Base-by-base conservation (phyloP, 2,113 vertebrate species). In the Urocynchramus pylzowi region DNA sequence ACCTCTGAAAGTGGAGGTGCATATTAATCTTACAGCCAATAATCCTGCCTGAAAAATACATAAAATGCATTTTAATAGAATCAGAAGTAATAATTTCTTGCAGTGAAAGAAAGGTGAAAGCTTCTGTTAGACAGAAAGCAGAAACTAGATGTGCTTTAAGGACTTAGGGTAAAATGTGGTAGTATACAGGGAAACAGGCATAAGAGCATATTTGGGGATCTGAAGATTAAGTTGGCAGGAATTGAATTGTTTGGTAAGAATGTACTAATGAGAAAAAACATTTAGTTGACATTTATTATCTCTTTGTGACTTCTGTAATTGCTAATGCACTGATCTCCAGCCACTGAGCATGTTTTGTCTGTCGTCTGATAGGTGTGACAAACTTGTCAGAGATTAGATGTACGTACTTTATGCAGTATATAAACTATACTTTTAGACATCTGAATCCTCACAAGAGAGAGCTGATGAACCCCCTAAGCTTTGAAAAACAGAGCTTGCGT, bases 11-110 rank as follows among this genome's bases (percentile, higher is more conserved):
- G 53, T 75, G 42, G 30, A 67, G 63, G 74, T 78, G 37, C 24
- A 37, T 96, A 92, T 95, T 97, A 96, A 94, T 90, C 85, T 94
- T 89, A 45, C 24, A 93, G 52, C 23, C 31, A 95, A 90, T 88
- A 88, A 89, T 86, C 75, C 71, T 95, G 41, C 24, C 80, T 87
- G 53, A 90, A 85, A 96, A 92, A 76, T 57, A 67, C 16, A 91
- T 85, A 68, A 95, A 97, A 95, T 73, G 9, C 59, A 54, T 87
- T 94, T 88, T 94, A 90, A 88, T 79, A 61, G 79, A 69, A 57
- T 84, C 56, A 76, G 22, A 75, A 77, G 67, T 92, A 82, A 50
- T 92, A 8, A 10, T 91, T 93, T 91, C 42, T 95, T 70, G 18
- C 91, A 84, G 42, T 94, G 90, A 89, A 85, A 28, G 63, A 69